A percentile compares a stretch with the other conserved stretches of the same genome.
phyloP scores from a whole-genome alignment of 2,113 vertebrate species.

The Cyanocitta stelleri region DNA sequence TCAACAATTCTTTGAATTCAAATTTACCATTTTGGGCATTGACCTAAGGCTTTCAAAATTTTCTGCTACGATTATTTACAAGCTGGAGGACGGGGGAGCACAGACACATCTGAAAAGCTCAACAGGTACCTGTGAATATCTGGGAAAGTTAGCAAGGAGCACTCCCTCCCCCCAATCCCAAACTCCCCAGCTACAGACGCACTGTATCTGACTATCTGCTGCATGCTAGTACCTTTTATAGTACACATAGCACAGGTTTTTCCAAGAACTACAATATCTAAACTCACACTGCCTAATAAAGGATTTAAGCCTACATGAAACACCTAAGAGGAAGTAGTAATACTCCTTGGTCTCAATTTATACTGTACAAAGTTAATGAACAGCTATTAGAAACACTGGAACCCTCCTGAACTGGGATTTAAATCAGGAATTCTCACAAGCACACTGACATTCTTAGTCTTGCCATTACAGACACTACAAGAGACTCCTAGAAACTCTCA shows the following conservation, averaged over 20 bases:
- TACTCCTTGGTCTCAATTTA: not conserved
- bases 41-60: not conserved
- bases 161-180: not conserved
- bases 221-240: not conserved
- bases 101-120: not conserved
- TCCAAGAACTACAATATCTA: not conserved
- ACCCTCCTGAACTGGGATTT: not conserved
- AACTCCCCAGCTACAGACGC: not conserved
- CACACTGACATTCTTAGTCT: not conserved
- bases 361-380: not conserved
- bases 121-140: not conserved
- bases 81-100: not conserved
- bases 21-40: not conserved
- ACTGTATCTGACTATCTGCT: not conserved
- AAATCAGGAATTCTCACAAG: not conserved
- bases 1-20: not conserved
- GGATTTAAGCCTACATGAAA: not conserved
- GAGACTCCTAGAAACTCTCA: not conserved
- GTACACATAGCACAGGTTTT: not conserved
- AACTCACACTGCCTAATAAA: not conserved
- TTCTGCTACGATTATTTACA: not conserved
- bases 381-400: not conserved
- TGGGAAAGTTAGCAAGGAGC: not conserved
- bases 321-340: not conserved
- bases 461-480: not conserved